A percentile compares a stretch with the other conserved stretches of the same genome.
Evolutionary conservation across 2,797 vertebrate genomes (phyloP).

Genomic region (Monodelphis domestica): DNA sequence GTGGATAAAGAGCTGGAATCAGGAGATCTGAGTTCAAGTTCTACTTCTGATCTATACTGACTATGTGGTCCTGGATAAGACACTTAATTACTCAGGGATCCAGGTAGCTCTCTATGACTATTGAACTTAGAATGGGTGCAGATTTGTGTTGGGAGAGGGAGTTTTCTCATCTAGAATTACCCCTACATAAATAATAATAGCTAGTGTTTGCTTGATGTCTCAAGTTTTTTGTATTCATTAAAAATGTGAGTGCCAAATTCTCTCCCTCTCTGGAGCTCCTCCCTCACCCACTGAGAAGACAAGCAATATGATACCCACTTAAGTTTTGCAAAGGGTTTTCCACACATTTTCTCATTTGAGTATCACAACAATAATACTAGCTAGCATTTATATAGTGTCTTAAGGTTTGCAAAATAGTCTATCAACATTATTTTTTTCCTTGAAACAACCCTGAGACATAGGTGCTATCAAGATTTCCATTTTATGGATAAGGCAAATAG

Average conservation of each 20-base stretch:
- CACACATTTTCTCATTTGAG: not conserved
- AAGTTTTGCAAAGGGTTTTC: not conserved
- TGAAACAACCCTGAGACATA: not conserved
- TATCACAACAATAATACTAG: not conserved
- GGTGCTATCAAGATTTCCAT: not conserved
- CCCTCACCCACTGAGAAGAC: not conserved
- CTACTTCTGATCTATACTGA: not conserved
- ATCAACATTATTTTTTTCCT: not conserved
- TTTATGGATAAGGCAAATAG: not conserved
- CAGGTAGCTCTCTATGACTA: not conserved
- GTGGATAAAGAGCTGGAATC: not conserved
- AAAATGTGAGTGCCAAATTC: not conserved
- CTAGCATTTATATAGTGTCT: not conserved
- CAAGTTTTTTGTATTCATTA: not conserved
- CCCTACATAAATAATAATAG: not conserved
- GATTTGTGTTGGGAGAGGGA: not conserved
- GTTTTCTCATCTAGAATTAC: not conserved
- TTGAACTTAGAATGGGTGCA: not conserved
- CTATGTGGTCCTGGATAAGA: not conserved
- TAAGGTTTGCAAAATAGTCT: not conserved
- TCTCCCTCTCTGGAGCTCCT: not conserved
- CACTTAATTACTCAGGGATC: not conserved
- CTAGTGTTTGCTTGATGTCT: not conserved
- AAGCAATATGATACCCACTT: too few relatives aligned
- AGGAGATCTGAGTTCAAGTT: not conserved